Percentiles rank a stretch among this genome's conserved stretches.
phyloP scores from a whole-genome alignment of 2,113 vertebrate genomes.

The Dermatemys mawii region DNA sequence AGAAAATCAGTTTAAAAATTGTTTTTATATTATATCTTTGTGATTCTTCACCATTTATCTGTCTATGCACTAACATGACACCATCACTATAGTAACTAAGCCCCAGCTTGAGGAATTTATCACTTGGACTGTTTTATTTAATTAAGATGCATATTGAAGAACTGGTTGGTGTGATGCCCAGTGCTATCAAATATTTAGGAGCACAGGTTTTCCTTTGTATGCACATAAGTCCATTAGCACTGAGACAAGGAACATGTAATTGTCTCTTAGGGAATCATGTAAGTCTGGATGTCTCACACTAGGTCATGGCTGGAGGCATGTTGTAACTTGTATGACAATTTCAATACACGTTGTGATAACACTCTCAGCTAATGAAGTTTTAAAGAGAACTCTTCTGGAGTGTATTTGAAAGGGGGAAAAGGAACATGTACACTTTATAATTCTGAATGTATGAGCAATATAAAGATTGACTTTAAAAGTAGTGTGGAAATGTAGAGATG shows the following conservation, averaged over 20 bases:
- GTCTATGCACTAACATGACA: not conserved
- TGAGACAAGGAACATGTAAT: not conserved
- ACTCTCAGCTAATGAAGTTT: not conserved
- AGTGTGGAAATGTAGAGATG: not conserved
- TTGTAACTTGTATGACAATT: not conserved
- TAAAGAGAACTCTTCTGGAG: not conserved
- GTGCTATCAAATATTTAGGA: not conserved
- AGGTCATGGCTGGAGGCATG: not conserved
- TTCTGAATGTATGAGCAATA: not conserved
- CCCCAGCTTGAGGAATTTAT: not conserved
- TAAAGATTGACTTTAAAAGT: not conserved
- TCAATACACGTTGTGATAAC: not conserved
- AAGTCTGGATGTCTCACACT: not conserved
- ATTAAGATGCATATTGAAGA: not conserved
- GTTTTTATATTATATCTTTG: not conserved
- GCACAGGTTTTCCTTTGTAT: not conserved
- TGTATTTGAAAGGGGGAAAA: not conserved
- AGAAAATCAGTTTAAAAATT: not conserved
- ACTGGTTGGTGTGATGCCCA: not conserved
- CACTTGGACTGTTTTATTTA: not conserved
- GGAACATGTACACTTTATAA: rapidly evolving
- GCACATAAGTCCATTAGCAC: not conserved
- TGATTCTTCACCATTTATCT: not conserved
- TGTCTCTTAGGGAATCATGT: not conserved
- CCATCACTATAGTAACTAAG: not conserved